Percentiles rank a stretch among this genome's conserved stretches.
Evolutionary conservation across 2,113 vertebrate genomes (phyloP).

Genomic region (Argyrosomus japonicus): DNA sequence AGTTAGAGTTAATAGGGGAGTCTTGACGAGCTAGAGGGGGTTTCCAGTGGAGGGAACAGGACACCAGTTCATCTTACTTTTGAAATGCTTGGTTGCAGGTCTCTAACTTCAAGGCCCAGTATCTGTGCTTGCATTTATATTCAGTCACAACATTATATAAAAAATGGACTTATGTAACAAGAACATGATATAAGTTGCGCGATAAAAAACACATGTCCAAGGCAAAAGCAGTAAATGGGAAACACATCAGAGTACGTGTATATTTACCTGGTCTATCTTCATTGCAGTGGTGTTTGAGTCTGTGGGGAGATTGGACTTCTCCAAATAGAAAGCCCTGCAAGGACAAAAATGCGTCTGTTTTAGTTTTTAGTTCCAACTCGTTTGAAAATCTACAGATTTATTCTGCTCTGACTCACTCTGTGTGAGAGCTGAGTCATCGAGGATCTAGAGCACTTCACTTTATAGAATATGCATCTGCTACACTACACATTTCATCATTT

Average conservation of each 20-base stretch:
- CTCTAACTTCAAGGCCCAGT: constrained; percentile 84
- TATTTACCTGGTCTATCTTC: constrained; percentile 96
- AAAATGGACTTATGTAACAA: constrained; percentile 53
- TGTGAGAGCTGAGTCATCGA: constrained; percentile 56
- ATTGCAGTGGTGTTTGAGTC: constrained; percentile 93
- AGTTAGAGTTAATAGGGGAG: constrained; percentile 73
- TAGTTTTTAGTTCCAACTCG: constrained; percentile 8
- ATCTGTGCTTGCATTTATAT: constrained; percentile 84
- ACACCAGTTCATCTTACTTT: constrained; percentile 79
- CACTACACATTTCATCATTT: constrained; percentile 28
- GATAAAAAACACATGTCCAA: constrained; percentile 17
- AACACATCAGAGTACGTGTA: constrained; percentile 12
- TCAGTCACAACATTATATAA: constrained; percentile 75
- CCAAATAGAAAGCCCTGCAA: constrained; percentile 95
- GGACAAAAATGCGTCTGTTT: constrained; percentile 50
- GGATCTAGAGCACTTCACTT: constrained; percentile 22
- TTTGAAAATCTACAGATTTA: constrained; percentile 18
- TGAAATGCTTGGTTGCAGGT: constrained; percentile 80
- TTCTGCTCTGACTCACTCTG: constrained; percentile 35
- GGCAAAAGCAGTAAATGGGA: background rate
- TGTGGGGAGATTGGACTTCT: constrained; percentile 94
- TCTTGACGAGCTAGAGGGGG: constrained; percentile 54
- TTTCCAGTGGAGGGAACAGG: constrained; percentile 50
- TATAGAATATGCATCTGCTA: constrained; percentile 31
- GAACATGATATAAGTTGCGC: constrained; percentile 19